Conservation (phyloP, 1,140 invertebrate species). For the Lasioglossum albipes region DNA sequence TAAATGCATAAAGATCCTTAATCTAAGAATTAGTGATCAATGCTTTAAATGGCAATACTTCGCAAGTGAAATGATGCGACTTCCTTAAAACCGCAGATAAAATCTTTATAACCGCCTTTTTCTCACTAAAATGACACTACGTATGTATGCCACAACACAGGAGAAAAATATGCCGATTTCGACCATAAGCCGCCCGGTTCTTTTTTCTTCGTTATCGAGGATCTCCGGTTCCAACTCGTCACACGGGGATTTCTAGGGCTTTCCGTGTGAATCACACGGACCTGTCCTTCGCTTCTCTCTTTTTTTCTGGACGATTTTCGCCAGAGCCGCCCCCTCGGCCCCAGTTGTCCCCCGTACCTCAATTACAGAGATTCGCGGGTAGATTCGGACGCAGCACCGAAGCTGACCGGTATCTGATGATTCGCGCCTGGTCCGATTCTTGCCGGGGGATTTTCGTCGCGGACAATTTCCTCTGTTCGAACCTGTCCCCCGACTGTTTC, state of each 20-base stretch:
- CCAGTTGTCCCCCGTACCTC: not conserved
- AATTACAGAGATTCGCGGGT: slow-evolving; percentile 44
- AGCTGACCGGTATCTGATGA: slow-evolving; percentile 30
- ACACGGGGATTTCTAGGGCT: slow-evolving; percentile 31
- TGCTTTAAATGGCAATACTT: too few species aligned
- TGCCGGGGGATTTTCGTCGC: slow-evolving; percentile 19
- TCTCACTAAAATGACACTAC: too few species aligned
- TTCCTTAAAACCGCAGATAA: too few species aligned
- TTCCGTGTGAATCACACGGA: slow-evolving; percentile 22
- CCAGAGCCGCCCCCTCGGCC: not conserved
- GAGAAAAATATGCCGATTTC: too few species aligned
- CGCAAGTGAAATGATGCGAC: too few species aligned
- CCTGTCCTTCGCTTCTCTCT: not conserved
- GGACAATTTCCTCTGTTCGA: not conserved
- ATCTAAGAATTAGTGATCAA: too few species aligned
- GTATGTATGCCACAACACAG: too few species aligned
- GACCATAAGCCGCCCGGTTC: not conserved
- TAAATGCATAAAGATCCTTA: too few species aligned
- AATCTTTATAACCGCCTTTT: too few species aligned
- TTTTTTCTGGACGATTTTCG: not conserved
- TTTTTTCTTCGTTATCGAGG: slow-evolving; percentile 34
- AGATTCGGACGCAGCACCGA: not conserved
- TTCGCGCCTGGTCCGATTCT: slow-evolving; percentile 1
- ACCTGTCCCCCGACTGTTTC: too few species aligned
- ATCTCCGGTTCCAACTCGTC: slow-evolving; percentile 11